Percentiles rank a stretch among this genome's conserved stretches.
Conservation (phyloP, 2,113 vertebrate genomes). For the Centropristis striata region DNA sequence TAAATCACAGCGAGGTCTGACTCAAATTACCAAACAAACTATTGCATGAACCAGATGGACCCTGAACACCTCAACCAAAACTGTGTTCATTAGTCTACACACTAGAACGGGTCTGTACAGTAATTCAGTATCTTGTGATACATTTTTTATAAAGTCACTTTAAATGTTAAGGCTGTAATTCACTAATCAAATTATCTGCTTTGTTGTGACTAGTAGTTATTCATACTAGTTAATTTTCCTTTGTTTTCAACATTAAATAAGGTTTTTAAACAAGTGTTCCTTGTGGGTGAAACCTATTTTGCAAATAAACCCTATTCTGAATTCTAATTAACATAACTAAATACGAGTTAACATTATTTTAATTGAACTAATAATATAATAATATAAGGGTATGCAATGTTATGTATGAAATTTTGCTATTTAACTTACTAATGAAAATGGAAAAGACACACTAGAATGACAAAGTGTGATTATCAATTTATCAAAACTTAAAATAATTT, state of each 20-base stretch:
- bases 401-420: not conserved
- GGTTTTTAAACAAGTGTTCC: no score
- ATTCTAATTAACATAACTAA: no score
- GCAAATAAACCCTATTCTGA: no score
- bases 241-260: not conserved
- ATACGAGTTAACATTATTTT: no score
- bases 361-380: no score
- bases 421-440: not conserved
- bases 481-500: not conserved
- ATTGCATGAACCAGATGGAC: constrained; percentile 46
- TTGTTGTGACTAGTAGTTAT: not conserved
- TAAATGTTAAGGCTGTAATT: not conserved
- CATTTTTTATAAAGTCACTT: constrained; percentile 6
- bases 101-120: constrained; percentile 34
- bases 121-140: constrained; percentile 15
- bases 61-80: constrained; percentile 52
- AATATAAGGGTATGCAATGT: not conserved
- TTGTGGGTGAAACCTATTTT: no score
- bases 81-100: constrained; percentile 53
- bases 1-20: constrained; percentile 37
- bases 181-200: not conserved
- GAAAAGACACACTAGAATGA: not conserved
- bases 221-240: not conserved
- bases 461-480: not conserved
- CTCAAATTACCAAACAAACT: constrained; percentile 43